These are phyloP conservation scores for Bovichtus variegatus DNA, from an alignment of 2,797 vertebrate genomes.

Conservation along the genomic window DNA sequence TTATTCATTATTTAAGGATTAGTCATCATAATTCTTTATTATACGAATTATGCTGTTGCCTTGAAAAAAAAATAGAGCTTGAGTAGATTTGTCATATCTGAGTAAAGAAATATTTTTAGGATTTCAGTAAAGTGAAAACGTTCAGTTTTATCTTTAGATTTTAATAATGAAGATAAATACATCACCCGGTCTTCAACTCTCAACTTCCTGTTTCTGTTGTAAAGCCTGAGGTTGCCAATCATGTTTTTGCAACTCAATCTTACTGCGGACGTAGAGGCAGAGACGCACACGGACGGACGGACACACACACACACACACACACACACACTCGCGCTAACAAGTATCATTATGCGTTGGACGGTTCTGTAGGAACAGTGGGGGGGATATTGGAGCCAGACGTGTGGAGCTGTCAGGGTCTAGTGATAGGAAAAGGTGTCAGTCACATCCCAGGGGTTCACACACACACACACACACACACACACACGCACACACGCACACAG, in stretches of 20 bases:
- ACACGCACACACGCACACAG: slow-evolving; percentile 55
- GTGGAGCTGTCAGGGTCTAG: slow-evolving; percentile 80
- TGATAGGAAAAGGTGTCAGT: slow-evolving; percentile 86
- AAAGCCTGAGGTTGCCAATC: slow-evolving; percentile 37
- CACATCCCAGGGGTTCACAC: slow-evolving; percentile 73
- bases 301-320: slow-evolving; percentile 14
- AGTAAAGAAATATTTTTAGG: not conserved
- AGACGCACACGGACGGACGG: slow-evolving; percentile 5
- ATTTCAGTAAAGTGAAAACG: slow-evolving; percentile 14
- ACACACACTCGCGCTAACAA: slow-evolving; percentile 59
- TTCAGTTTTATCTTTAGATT: slow-evolving; percentile 25
- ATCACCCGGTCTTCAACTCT: slow-evolving; percentile 39
- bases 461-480: slow-evolving; percentile 30
- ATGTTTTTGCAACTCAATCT: slow-evolving; percentile 52
- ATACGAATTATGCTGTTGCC: not conserved
- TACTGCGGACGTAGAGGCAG: slow-evolving; percentile 24
- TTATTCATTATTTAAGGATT: not conserved
- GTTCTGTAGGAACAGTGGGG: slow-evolving; percentile 78
- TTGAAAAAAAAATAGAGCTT: not conserved
- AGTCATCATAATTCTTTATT: not conserved
- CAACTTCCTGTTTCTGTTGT: slow-evolving; percentile 48
- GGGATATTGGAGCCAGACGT: slow-evolving; percentile 87
- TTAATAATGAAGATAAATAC: slow-evolving; percentile 32
- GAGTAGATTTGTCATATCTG: not conserved
- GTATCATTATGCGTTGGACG: slow-evolving; percentile 76